A percentile compares a stretch with the other conserved stretches of the same genome.
phyloP scores from a whole-genome alignment of 2,113 vertebrate species.

The Pogonocichla stellata region DNA sequence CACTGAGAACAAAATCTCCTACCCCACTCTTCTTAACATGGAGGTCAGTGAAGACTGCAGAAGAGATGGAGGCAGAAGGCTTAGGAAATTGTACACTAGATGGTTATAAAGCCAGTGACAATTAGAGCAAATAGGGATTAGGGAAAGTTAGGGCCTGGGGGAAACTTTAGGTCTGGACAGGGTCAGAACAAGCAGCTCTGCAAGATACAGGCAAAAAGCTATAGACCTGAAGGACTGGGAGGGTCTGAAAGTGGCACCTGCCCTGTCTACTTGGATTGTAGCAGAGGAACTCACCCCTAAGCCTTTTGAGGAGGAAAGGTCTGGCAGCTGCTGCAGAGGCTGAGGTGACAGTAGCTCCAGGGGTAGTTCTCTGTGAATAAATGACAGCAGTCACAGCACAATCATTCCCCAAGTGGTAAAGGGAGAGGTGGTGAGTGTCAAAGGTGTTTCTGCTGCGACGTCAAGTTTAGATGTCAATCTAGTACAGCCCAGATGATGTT shows the following conservation, averaged over 20 bases:
- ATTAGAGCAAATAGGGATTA: not conserved
- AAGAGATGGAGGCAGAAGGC: not conserved
- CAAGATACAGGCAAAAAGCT: not conserved
- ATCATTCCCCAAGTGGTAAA: not conserved
- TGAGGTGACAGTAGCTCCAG: not conserved
- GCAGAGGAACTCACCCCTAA: not conserved
- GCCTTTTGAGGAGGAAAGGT: not conserved
- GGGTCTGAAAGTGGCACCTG: not conserved
- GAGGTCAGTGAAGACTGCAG: not conserved
- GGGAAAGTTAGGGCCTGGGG: not conserved
- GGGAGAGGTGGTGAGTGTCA: not conserved
- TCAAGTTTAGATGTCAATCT: not conserved
- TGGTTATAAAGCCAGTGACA: not conserved
- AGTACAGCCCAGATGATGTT: not conserved
- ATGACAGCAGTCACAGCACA: not conserved
- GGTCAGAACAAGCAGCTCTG: not conserved
- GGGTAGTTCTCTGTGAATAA: not conserved
- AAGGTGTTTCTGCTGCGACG: not conserved
- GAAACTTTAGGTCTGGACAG: not conserved
- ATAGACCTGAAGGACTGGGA: not conserved
- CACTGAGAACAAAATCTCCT: not conserved
- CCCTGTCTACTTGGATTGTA: not conserved
- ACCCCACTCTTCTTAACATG: not conserved
- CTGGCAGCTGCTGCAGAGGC: not conserved
- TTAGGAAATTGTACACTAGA: not conserved